phyloP scores from a whole-genome alignment of 1,140 invertebrate genomes.

The Mya arenaria region DNA sequence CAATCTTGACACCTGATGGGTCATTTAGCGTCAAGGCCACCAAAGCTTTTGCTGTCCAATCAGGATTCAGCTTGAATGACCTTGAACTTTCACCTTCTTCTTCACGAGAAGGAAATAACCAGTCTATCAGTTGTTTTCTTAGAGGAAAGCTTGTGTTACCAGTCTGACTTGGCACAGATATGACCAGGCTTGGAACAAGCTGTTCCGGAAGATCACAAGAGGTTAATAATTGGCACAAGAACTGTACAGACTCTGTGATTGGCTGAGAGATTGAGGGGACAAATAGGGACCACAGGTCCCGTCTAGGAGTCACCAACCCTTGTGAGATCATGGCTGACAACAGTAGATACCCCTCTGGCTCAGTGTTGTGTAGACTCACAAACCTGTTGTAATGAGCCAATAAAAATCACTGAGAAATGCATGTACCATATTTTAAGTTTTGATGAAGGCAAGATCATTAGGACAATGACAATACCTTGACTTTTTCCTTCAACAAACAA shows the following conservation, averaged over 20 bases:
- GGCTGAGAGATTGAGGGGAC: conserved; percentile 35
- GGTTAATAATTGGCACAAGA: conserved; percentile 1
- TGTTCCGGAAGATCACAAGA: conserved; percentile 39
- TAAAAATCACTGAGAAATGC: background rate
- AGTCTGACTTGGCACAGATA: background rate
- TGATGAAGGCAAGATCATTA: too few species aligned
- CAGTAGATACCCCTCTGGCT: conserved; percentile 31
- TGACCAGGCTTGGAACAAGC: conserved; percentile 13
- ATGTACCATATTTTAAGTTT: too few species aligned
- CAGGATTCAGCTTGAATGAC: conserved; percentile 23
- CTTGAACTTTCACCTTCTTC: conserved; percentile 36
- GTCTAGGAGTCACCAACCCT: conserved; percentile 15
- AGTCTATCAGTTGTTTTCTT: conserved; percentile 51
- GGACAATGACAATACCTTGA: background rate
- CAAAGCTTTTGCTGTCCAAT: conserved; percentile 44
- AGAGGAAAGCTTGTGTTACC: conserved; percentile 8
- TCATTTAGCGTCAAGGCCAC: conserved; percentile 50
- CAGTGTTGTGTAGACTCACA: conserved; percentile 45
- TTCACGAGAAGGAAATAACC: conserved; percentile 45
- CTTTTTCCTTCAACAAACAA: background rate
- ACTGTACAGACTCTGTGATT: conserved; percentile 29
- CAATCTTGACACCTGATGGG: background rate
- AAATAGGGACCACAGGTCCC: conserved; percentile 48
- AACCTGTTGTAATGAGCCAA: conserved; percentile 18
- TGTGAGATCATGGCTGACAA: conserved; percentile 27